phyloP scores from a whole-genome alignment of 2,888 invertebrate genomes.

The Drosophila setosimentum region DNA sequence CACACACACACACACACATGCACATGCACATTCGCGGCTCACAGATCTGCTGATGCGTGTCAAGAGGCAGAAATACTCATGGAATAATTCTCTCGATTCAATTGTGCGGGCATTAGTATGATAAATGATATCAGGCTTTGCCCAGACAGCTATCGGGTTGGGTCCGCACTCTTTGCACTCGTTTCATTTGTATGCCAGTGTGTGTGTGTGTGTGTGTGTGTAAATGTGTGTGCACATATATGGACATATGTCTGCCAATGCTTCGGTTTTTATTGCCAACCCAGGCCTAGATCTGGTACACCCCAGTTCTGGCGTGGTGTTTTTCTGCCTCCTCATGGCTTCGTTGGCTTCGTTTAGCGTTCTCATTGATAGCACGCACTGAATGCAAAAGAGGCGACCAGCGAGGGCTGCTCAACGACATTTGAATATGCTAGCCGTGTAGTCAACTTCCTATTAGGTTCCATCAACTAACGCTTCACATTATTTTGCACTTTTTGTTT shows the following conservation, averaged over 20 bases:
- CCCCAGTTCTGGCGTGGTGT: neutral
- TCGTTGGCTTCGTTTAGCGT: constrained; percentile 10
- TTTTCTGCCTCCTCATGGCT: constrained; percentile 10
- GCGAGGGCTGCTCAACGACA: neutral
- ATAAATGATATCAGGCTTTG: constrained; percentile 60
- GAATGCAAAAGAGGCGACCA: neutral
- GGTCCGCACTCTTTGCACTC: constrained; percentile 17
- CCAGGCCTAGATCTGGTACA: constrained; percentile 1
- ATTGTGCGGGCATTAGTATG: constrained; percentile 63
- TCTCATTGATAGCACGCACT: constrained; percentile 16
- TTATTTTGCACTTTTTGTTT: neutral
- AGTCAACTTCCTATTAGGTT: neutral
- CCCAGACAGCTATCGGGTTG: constrained; percentile 7
- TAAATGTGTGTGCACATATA: constrained; percentile 2
- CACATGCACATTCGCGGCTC: constrained; percentile 19
- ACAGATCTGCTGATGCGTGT: constrained; percentile 55
- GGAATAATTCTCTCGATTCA: constrained; percentile 32
- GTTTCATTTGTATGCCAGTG: neutral
- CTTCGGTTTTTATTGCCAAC: neutral
- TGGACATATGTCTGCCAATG: neutral
- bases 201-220: constrained; percentile 20
- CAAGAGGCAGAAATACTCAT: constrained; percentile 23
- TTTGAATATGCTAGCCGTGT: neutral
- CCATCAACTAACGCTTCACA: neutral
- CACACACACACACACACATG: neutral